Conservation (phyloP, 2,113 vertebrate species). For the Bujurquina vittata region DNA sequence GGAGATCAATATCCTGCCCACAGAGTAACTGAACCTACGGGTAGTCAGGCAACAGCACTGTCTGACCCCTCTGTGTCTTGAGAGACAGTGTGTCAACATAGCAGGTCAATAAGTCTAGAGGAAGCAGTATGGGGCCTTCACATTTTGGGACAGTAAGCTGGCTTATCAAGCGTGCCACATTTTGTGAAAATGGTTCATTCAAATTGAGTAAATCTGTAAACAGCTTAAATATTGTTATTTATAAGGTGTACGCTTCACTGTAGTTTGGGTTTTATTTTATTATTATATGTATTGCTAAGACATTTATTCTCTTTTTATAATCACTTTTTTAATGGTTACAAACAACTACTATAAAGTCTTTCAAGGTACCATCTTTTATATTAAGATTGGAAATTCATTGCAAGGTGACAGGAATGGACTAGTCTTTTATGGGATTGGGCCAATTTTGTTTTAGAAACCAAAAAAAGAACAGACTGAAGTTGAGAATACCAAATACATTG, state of each 20-base stretch:
- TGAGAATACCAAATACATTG: conserved; percentile 48
- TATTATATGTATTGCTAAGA: background rate
- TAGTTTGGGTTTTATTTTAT: background rate
- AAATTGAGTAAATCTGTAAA: conserved; percentile 2
- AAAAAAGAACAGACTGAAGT: conserved; percentile 20
- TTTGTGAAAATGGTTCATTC: background rate
- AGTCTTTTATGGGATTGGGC: conserved; percentile 20
- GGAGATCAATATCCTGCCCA: conserved; percentile 77
- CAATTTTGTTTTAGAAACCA: conserved; percentile 26
- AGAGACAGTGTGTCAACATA: conserved; percentile 52
- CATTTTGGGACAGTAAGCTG: conserved; percentile 57
- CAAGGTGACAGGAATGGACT: background rate
- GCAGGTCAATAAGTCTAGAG: conserved; percentile 73
- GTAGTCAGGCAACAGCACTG: conserved; percentile 40
- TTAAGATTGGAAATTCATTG: conserved; percentile 1
- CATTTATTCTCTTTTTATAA: background rate
- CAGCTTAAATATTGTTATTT: background rate
- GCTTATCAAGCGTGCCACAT: conserved; percentile 59
- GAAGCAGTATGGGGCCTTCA: conserved; percentile 69
- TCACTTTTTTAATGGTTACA: background rate
- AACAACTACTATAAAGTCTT: background rate
- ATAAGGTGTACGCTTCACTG: background rate
- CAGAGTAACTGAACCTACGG: conserved; percentile 61
- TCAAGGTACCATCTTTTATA: background rate
- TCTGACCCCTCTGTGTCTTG: conserved; percentile 46